A percentile compares a stretch with the other conserved stretches of the same genome.
Conservation (phyloP, 1,140 invertebrate genomes). For the Bemisia tabaci region DNA sequence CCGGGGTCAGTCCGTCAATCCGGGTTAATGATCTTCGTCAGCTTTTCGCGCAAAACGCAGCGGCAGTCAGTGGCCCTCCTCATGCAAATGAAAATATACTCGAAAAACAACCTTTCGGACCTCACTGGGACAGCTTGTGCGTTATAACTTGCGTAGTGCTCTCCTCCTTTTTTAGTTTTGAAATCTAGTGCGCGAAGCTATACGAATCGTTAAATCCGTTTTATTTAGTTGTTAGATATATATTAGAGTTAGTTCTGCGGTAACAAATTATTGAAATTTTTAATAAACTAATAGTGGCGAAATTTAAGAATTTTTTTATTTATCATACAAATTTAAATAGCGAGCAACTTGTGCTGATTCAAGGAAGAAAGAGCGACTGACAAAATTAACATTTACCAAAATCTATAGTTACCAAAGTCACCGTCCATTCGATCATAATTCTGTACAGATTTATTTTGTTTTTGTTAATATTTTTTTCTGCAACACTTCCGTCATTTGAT, state of each 20-base stretch:
- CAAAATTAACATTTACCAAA: too few relatives aligned
- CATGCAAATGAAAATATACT: neutral
- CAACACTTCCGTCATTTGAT: neutral
- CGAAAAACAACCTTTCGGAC: neutral
- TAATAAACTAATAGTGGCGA: neutral
- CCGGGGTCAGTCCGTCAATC: too few relatives aligned
- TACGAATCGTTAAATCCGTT: neutral
- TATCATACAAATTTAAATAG: neutral
- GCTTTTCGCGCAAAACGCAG: neutral
- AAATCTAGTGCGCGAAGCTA: neutral
- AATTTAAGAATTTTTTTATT: too few relatives aligned
- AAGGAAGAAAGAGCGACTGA: too few relatives aligned
- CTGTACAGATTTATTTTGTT: neutral
- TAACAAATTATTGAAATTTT: neutral
- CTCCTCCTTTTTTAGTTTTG: neutral
- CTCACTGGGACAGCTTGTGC: neutral
- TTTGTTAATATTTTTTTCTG: neutral
- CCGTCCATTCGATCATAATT: neutral
- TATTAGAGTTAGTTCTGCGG: neutral
- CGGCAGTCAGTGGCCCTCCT: neutral
- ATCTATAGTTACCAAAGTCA: too few relatives aligned
- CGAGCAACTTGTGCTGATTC: neutral
- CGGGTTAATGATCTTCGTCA: neutral
- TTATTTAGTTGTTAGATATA: neutral
- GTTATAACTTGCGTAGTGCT: neutral